Evolutionary conservation across 1,140 invertebrate species (phyloP).

Genomic region (Diabrotica undecimpunctata): DNA sequence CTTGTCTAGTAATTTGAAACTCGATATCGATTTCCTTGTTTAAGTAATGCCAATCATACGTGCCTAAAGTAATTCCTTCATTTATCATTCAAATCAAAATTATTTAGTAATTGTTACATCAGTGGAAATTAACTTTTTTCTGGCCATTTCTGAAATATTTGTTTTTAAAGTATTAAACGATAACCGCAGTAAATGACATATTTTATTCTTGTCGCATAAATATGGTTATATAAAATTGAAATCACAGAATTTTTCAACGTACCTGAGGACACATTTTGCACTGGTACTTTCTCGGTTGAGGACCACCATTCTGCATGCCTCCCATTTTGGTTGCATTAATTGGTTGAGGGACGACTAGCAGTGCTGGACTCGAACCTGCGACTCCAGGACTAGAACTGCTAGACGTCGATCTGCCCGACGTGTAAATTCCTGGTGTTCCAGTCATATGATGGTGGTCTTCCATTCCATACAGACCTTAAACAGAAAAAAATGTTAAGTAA

Average conservation of each 20-base stretch:
- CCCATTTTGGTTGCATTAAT: conserved; percentile 74
- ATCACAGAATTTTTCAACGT: conserved; percentile 44
- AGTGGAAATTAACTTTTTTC: too few relatives aligned
- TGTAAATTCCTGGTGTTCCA: conserved; percentile 39
- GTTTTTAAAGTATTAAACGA: too few relatives aligned
- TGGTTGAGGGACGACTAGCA: conserved; percentile 88
- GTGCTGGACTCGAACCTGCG: conserved; percentile 52
- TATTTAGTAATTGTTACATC: too few relatives aligned
- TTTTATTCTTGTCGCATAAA: too few relatives aligned
- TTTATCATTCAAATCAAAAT: too few relatives aligned
- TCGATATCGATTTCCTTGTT: too few relatives aligned
- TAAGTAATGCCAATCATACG: too few relatives aligned
- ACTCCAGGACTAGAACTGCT: conserved; percentile 50
- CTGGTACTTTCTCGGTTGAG: conserved; percentile 77
- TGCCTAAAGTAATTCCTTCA: too few relatives aligned
- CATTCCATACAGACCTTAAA: conserved; percentile 33
- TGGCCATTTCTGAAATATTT: too few relatives aligned
- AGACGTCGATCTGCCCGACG: conserved; percentile 45
- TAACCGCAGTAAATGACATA: too few relatives aligned
- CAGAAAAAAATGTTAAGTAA: neutral
- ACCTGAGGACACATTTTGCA: conserved; percentile 99
- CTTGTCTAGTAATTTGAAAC: too few relatives aligned
- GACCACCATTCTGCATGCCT: conserved; percentile 55
- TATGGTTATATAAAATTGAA: too few relatives aligned
- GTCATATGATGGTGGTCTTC: conserved; percentile 46